A percentile compares a stretch with the other conserved stretches of the same genome.
phyloP scores from a whole-genome alignment of 2,113 vertebrate species.

The Rhodinocichla rosea region DNA sequence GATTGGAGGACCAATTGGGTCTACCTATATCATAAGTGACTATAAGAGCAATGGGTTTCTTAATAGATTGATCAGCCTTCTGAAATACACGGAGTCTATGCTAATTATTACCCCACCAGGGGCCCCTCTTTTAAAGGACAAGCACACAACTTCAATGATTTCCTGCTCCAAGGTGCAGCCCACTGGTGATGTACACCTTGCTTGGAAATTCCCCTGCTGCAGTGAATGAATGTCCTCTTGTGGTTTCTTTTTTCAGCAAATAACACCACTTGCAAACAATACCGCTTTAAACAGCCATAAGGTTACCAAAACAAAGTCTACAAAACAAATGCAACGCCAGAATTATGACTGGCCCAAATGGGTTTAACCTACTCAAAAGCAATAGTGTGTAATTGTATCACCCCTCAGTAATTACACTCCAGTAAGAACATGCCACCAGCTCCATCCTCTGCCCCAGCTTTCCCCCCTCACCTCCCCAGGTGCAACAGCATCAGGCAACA shows the following conservation, averaged over 20 bases:
- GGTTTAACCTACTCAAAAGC: neutral
- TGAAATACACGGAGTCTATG: neutral
- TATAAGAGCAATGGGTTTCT: neutral
- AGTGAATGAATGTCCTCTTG: neutral
- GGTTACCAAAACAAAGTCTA: neutral
- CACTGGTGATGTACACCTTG: neutral
- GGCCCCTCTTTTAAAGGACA: neutral
- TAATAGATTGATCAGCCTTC: neutral
- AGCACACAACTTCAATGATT: neutral
- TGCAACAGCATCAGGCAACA: neutral
- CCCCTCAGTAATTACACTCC: neutral
- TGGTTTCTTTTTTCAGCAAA: neutral
- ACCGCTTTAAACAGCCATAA: neutral
- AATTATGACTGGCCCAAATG: neutral
- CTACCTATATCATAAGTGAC: neutral
- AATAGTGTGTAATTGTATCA: neutral
- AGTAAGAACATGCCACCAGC: neutral
- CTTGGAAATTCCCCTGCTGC: accelerated
- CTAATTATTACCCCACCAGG: neutral
- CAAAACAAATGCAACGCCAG: neutral
- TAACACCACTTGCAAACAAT: neutral
- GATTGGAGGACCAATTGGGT: neutral
- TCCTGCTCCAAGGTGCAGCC: neutral
- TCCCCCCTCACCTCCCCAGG: neutral
- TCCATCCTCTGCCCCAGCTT: neutral